Evolutionary conservation across 1,140 invertebrate genomes (phyloP), one percentile per base, ranked within the genome.

Genomic region (Popillia japonica): DNA sequence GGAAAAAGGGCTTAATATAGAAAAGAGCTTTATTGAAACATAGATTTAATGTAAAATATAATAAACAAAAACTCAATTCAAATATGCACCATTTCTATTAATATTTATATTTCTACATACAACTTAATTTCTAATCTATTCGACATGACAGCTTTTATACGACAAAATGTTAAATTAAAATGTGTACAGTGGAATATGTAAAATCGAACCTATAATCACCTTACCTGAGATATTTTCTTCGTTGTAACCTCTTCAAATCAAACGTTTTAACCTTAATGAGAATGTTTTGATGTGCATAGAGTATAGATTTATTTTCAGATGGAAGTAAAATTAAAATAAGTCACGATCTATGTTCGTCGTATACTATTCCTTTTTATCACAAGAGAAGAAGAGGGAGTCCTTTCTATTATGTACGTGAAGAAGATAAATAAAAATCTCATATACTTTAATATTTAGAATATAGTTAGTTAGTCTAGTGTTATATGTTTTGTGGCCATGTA

Each of bases 401-500:
- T 20, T 64, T 64, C 22, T 68, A 23, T 68, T 34, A 27, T 14
- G 1, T 68, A 22, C 22, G 61, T 68, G 17, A 68, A 68, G 27
- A 27, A 68, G 27, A 68, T 68, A 68, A 27, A 68, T 68, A 23
- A 68, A 34, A 68, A 34, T 68, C 61, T 68, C 61, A 68, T 64
- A 64, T 34, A 55, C 27, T 68, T 68, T 27, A 68, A 68, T 68
- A 68, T 68, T 68, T 68, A 68, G 61, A 68, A 68, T 68, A 68
- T 23, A 68, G 22, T 74, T 17, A 27, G 72, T 40, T 84, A 84
- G 83, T 82, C 83, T 84, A 85, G 81, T 85, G 84, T 81, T 84
- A 84, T 84, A 86, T 86, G 85, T 86, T 86, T 86, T 86, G 85
- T 86, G 85, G 85, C 85, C 85, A 86, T 86, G 85, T 86, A 86